Base-by-base conservation (phyloP, 2,113 vertebrate genomes). In the Aldabrachelys gigantea region DNA sequence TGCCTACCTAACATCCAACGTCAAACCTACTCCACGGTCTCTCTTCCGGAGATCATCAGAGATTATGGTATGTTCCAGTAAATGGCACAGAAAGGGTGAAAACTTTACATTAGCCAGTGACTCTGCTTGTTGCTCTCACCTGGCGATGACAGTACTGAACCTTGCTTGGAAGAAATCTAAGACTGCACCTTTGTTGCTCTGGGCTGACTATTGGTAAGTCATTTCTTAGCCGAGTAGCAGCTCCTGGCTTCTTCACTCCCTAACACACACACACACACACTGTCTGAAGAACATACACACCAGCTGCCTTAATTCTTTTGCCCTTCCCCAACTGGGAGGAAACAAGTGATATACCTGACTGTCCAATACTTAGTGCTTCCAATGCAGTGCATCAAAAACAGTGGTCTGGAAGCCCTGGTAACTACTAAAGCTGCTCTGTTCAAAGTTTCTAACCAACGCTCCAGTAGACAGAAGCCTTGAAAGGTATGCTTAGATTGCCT, bases 11-110 rank as follows among this genome's bases (percentile, higher is more conserved):
- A 57, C 31, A 22, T 83, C 4, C 44, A 87, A 59, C 49, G 44
- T 19, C 0, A 29, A 92, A 85, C 17, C 31, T 5, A 17, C 19
- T 2, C 69, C 44, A n/a, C 29, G 25, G n/a, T 76, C 44, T n/a
- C 4, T 3, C 10, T 0, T 41, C 9, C 38, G 14, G 7, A 50
- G 47, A 80, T 14, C 25, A 31, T 1, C 54, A 90, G 82, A 65
- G 35, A 41, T 50, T 81, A 31, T 78, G 62, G n/a, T 3, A 13
- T 3, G 6, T 52, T 82, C n/a, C 85, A 14, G 83, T 17, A 93
- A 47, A 83, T 0, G 85, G 56, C 13, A 4, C 1, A 54, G 29
- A 87, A 24, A 87, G 7, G 19, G n/a, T 2, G 27, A 21, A 44
- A 27, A 4, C 4, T 89, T 56, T 87, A 57, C 41, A 65, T 54